phyloP scores from a whole-genome alignment of 2,113 vertebrate genomes.

The Oncorhynchus mykiss region DNA sequence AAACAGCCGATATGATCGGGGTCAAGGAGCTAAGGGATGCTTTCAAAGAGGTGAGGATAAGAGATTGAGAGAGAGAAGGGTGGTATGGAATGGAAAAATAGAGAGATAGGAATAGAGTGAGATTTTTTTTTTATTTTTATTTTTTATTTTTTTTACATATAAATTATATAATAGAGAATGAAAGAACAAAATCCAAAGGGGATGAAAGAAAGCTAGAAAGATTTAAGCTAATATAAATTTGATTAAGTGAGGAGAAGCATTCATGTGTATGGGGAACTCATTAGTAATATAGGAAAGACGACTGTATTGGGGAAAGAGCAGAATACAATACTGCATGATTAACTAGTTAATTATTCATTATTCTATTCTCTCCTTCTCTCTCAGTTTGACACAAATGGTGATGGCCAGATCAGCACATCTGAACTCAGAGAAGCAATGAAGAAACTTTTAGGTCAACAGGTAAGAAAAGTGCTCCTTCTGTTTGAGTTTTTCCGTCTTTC shows the following conservation, averaged over 20 bases:
- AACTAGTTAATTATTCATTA: neutral
- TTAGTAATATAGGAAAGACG: neutral
- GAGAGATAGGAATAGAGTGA: neutral
- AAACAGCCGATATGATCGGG: conserved; percentile 98
- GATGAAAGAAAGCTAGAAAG: neutral
- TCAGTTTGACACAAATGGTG: conserved; percentile 96
- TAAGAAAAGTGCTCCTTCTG: conserved; percentile 47
- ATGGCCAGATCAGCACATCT: conserved; percentile 93
- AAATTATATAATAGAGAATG: neutral
- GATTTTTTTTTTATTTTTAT: too few relatives aligned
- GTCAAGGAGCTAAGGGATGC: conserved; percentile 96
- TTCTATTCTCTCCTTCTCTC: neutral
- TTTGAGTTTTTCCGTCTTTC: conserved; percentile 24
- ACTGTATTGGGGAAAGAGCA: neutral
- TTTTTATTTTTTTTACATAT: too few relatives aligned
- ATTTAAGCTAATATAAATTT: neutral
- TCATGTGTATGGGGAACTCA: neutral
- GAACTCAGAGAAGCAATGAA: conserved; percentile 97
- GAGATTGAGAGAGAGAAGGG: neutral
- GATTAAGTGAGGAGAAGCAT: neutral
- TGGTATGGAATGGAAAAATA: neutral
- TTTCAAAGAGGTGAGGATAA: conserved; percentile 88
- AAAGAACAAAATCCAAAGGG: neutral
- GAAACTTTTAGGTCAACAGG: conserved; percentile 94
- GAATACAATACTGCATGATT: too few relatives aligned